phyloP scores from a whole-genome alignment of 1,140 invertebrate genomes.

The Drosophila serrata region DNA sequence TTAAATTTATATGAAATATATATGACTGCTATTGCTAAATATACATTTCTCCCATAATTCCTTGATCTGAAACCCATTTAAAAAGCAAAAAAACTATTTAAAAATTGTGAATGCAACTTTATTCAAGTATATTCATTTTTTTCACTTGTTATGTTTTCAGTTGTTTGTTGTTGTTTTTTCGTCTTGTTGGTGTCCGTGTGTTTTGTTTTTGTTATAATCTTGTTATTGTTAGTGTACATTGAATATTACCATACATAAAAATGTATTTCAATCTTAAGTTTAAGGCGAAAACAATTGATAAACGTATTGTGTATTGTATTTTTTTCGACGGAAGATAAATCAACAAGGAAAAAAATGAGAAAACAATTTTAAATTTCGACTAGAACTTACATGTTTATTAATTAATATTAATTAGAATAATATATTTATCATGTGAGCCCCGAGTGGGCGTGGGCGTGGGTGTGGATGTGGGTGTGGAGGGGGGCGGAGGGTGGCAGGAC shows the following conservation, averaged over 20 bases:
- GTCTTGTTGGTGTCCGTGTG: slow-evolving; percentile 55
- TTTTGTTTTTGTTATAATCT: slow-evolving; percentile 52
- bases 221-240: slow-evolving; percentile 64
- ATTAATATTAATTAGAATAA: slow-evolving; percentile 56
- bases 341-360: slow-evolving; percentile 26
- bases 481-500: slow-evolving; percentile 7
- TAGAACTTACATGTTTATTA: slow-evolving; percentile 74
- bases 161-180: slow-evolving; percentile 47
- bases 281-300: slow-evolving; percentile 74
- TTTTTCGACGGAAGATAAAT: slow-evolving; percentile 30
- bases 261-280: slow-evolving; percentile 67
- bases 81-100: slow-evolving; percentile 36
- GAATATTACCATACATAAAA: slow-evolving; percentile 75
- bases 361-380: slow-evolving; percentile 84
- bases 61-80: background rate
- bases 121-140: slow-evolving; percentile 80
- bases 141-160: slow-evolving; percentile 39
- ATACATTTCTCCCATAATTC: background rate
- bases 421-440: slow-evolving; percentile 32
- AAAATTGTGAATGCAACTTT: slow-evolving; percentile 85
- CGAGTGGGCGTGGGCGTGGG: slow-evolving; percentile 11
- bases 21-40: too few relatives aligned
- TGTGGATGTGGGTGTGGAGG: background rate
- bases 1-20: too few relatives aligned
- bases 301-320: slow-evolving; percentile 30